Conservation (phyloP, 1,140 invertebrate species). For the Apis florea region DNA sequence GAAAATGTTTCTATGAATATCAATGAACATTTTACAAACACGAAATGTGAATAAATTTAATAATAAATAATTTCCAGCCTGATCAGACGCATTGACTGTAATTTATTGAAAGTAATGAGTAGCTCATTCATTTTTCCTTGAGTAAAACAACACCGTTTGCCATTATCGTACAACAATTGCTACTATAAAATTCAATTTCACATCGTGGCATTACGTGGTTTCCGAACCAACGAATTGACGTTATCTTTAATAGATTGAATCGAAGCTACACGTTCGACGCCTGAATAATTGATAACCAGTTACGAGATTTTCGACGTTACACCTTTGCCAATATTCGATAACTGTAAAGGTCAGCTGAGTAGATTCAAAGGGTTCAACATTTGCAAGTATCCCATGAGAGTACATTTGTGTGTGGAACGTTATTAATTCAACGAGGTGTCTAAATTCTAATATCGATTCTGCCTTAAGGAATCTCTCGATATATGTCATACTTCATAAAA, state of each 20-base stretch:
- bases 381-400: background rate
- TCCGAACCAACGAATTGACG: too few relatives aligned
- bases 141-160: background rate
- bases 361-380: background rate
- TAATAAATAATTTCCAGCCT: conserved; percentile 63
- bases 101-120: conserved; percentile 57
- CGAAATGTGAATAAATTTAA: conserved; percentile 62
- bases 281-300: conserved; percentile 16
- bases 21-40: conserved; percentile 42
- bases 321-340: background rate
- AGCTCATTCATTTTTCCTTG: background rate
- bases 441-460: conserved; percentile 71
- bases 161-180: background rate
- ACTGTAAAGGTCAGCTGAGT: background rate
- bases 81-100: conserved; percentile 64
- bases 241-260: background rate
- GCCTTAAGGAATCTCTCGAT: conserved; percentile 64
- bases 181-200: too few relatives aligned
- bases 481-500: conserved; percentile 53
- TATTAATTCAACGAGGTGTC: conserved; percentile 68
- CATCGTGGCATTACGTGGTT: background rate
- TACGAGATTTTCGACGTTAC: background rate
- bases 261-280: background rate
- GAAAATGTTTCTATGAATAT: conserved; percentile 55
- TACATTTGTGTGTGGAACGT: conserved; percentile 36